Evolutionary conservation across 1,140 invertebrate genomes (phyloP), one percentile per base, ranked within the genome.

Genomic region (Harlomillsia oculata): DNA sequence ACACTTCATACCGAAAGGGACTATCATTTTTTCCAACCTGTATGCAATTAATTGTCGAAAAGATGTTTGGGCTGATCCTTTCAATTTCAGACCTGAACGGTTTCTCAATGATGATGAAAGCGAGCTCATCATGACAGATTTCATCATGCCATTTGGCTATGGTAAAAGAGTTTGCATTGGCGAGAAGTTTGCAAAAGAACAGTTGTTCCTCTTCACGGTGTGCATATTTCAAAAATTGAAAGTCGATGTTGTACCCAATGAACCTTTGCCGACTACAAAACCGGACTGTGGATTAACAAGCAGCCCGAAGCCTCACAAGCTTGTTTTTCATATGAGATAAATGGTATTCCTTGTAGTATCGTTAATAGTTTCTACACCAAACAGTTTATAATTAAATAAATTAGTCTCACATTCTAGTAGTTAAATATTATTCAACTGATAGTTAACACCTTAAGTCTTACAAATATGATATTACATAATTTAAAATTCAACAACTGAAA

Each of bases 11-110:
- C 72, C 72, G 11, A 65, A 67, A 51, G 69, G 66, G 25, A 58
- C 71, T 9, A 59, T 69, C 0, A 60, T 74, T 13, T 57, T 74
- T 1, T 66, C 69, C 3, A 75, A 76, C 53, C 52, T 73, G 23
- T 74, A 67, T 39, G 67, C 67, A 1, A 70, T 74, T 67, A 68
- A 68, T 56, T 69, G 69, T 20, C 69, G 76, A 60, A 61, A 68
- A 0, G 60, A 62, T 13, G 52, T 71, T 21, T 76, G 74, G 60
- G 67, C 68, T 3, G 63, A 74, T 18, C 43, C 43, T 14, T n/a
- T 29, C 8, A 45, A 28, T 14, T 45, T 45, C 14, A 14, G 43
- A 2, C 75, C 75, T 2, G 72, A 75, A 44, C 66, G 75, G 51
- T 77, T 76, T 69, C 50, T 77, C 5, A 55, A 13, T 9, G 25